Evolutionary conservation across 2,888 invertebrate genomes (phyloP), one percentile per base, ranked within the genome.

Genomic region (Camptogramma bilineatum): DNA sequence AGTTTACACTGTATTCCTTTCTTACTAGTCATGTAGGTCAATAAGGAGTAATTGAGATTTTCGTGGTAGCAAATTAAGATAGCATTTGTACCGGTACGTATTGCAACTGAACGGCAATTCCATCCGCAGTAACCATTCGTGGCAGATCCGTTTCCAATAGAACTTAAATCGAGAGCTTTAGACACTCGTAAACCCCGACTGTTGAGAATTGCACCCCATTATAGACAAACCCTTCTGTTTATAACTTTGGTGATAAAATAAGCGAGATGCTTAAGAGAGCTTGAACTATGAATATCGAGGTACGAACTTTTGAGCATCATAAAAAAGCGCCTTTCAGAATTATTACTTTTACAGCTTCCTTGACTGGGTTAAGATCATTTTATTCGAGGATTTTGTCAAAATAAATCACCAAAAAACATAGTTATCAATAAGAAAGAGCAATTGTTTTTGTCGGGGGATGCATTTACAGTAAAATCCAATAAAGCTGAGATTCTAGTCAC

Each of bases 71-170:
- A 44, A 39, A 42, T 34, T 19, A 56, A 56, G 55, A 28, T 59
- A 28, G 21, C 42, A 18, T 8, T 18, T 24, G 52, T 21, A 24
- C 17, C 47, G 24, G 24, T n/a, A n/a, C n/a, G n/a, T 19, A 24
- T 53, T 59, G 62, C 60, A 31, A 58, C 47, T 51, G 52, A 70
- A 52, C 34, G 56, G 62, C 47, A 44, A 61, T 67, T 59, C 58
- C n/a, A 17, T 39, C 24, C 31, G 56, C 62, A 63, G 52, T 47
- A 48, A 57, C 50, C 57, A 67, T 69, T 67, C 52, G 50, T 47
- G 47, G 60, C 67, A 67, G 67, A 67, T 63, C 52, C 54, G 44
- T 65, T 60, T 63, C 54, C 61, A 58, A 70, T 67, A 54, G 59
- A 64, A 67, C 57, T 64, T 67, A 58, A 64, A 54, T 62, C 39